Evolutionary conservation across 2,888 invertebrate species (phyloP).

Genomic region (Meiosimyza decipiens): DNA sequence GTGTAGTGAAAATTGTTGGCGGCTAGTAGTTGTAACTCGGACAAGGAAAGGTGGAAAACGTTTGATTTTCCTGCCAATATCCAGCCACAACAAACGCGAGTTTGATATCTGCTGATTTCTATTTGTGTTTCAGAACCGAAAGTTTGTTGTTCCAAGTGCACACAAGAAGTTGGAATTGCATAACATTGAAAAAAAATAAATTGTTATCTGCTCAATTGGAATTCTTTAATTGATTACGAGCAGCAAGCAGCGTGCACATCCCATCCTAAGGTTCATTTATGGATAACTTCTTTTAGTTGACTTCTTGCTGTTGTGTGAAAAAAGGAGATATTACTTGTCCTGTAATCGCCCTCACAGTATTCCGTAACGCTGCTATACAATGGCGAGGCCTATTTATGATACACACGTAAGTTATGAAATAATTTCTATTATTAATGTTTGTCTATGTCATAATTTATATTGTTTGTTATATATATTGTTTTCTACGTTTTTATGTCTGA

Average conservation of each 20-base stretch:
- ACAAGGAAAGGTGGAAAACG: background rate
- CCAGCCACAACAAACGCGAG: background rate
- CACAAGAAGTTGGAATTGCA: too few relatives aligned
- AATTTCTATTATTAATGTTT: conserved; percentile 13
- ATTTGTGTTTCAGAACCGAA: background rate
- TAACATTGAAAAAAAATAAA: too few relatives aligned
- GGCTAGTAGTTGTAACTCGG: background rate
- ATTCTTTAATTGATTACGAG: too few relatives aligned
- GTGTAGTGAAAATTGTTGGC: conserved; percentile 2
- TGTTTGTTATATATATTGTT: background rate
- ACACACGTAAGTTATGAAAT: conserved; percentile 43
- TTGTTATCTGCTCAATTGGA: too few relatives aligned
- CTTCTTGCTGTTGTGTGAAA: too few relatives aligned
- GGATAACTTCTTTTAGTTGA: too few relatives aligned
- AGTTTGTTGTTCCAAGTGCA: too few relatives aligned
- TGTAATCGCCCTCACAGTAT: background rate
- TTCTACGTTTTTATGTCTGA: background rate
- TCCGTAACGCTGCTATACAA: conserved; percentile 12
- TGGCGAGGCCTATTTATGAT: conserved; percentile 42
- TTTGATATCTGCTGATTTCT: background rate
- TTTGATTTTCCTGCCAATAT: background rate
- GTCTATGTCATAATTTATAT: background rate
- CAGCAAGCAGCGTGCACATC: too few relatives aligned
- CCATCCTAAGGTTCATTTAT: too few relatives aligned
- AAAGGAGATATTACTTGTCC: too few relatives aligned